These are phyloP conservation scores for Brachionus manjavacas DNA, from an alignment of 1,140 invertebrate species.

Conservation along the genomic window DNA sequence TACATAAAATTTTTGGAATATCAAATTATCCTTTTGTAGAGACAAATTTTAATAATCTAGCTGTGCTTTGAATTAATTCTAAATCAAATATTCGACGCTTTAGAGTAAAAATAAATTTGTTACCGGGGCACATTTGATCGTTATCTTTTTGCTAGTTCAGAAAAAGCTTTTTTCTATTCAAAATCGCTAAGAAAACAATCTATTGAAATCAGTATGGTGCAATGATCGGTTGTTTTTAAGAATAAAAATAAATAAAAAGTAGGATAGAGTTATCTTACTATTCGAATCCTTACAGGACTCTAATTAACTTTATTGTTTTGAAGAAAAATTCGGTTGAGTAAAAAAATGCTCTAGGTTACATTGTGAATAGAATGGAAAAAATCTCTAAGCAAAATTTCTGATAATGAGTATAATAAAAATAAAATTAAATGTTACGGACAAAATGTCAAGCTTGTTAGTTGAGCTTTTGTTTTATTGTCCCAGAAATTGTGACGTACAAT, in stretches of 20 bases:
- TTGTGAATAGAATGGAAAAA: neutral
- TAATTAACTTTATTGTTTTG: neutral
- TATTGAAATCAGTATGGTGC: neutral
- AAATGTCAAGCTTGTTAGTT: constrained; percentile 30
- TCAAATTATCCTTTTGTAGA: neutral
- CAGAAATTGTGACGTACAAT: neutral
- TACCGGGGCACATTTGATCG: neutral
- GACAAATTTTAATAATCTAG: neutral
- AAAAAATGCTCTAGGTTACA: neutral
- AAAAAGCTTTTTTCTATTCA: neutral
- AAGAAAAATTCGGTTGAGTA: neutral
- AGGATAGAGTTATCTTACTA: neutral
- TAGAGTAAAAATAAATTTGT: neutral
- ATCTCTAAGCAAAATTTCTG: neutral
- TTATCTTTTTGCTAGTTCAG: neutral
- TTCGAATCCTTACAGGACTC: neutral
- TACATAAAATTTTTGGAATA: neutral
- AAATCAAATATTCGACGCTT: neutral
- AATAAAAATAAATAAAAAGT: neutral
- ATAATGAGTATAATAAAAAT: neutral
- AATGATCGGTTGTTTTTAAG: neutral
- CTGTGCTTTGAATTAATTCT: neutral
- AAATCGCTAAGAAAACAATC: neutral
- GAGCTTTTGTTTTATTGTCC: neutral
- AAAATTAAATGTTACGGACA: neutral